Evolutionary conservation across 2,113 vertebrate species (phyloP).

Genomic region (Ictidomys tridecemlineatus): DNA sequence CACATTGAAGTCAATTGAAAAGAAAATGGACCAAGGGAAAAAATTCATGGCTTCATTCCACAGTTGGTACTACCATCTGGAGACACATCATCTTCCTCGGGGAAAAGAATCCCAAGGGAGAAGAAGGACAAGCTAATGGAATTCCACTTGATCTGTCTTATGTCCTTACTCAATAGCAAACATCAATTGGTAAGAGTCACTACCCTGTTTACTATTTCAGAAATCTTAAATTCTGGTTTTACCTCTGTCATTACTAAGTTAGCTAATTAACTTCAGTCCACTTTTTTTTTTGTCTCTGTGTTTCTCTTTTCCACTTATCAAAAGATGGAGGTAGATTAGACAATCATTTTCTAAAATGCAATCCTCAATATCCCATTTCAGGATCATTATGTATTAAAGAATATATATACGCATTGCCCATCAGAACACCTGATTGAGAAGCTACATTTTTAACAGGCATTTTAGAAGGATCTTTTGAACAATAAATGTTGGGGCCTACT

Average conservation of each 20-base stretch:
- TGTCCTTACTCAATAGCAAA: not conserved
- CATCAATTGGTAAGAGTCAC: not conserved
- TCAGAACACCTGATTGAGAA: not conserved
- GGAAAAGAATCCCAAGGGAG: not conserved
- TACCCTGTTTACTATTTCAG: not conserved
- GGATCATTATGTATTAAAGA: not conserved
- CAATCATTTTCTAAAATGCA: not conserved
- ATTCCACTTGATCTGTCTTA: not conserved
- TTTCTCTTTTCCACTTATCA: not conserved
- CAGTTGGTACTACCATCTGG: not conserved
- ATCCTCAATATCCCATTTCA: not conserved
- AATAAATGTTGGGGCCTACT: not conserved
- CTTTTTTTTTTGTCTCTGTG: not conserved
- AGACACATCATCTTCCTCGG: not conserved
- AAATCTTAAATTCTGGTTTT: not conserved
- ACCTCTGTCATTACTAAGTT: not conserved
- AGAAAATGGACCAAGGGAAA: conserved; percentile 57
- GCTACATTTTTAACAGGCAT: not conserved
- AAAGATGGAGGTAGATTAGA: not conserved
- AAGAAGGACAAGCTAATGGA: not conserved
- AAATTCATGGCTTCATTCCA: conserved; percentile 2
- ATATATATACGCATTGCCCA: not conserved
- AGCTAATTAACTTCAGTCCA: not conserved
- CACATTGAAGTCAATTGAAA: conserved; percentile 39
- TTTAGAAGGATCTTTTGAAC: not conserved